Evolutionary conservation across 2,888 invertebrate species (phyloP).

Genomic region (Argyresthia goedartella): DNA sequence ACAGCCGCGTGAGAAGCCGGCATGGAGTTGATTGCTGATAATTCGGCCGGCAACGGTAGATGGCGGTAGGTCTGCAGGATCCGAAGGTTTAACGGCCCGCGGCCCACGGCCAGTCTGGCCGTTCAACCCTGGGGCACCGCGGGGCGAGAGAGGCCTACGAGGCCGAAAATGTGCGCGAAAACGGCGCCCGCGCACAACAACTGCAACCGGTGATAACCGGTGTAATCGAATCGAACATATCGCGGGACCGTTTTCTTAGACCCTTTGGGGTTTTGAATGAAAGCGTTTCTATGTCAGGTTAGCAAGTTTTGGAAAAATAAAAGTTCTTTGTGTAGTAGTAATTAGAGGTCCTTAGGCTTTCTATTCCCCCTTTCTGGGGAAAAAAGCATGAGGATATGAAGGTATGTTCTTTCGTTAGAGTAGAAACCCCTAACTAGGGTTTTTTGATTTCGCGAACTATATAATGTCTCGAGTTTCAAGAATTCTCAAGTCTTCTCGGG

Average conservation of each 20-base stretch:
- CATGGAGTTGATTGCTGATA: neutral
- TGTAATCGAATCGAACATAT: neutral
- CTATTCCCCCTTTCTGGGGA: too few relatives aligned
- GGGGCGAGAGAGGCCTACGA: slow-evolving; percentile 34
- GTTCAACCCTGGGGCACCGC: slow-evolving; percentile 62
- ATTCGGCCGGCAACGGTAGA: neutral
- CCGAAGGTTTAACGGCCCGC: slow-evolving; percentile 63
- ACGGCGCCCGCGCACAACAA: slow-evolving; percentile 40
- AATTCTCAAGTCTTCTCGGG: too few relatives aligned
- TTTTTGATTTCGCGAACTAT: too few relatives aligned
- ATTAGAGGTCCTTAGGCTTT: too few relatives aligned
- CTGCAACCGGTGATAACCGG: slow-evolving; percentile 3
- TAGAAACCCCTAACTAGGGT: too few relatives aligned
- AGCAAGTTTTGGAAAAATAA: neutral
- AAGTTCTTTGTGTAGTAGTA: neutral
- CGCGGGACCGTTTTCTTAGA: too few relatives aligned
- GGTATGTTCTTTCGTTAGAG: too few relatives aligned
- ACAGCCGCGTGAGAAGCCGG: neutral
- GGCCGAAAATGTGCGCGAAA: slow-evolving; percentile 53
- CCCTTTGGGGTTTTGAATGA: neutral
- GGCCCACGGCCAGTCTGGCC: slow-evolving; percentile 55
- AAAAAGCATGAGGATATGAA: too few relatives aligned
- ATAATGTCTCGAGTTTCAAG: too few relatives aligned
- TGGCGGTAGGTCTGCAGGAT: slow-evolving; percentile 21
- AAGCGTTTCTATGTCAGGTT: neutral